A percentile compares a stretch with the other conserved stretches of the same genome.
These are phyloP conservation scores for Oligia strigilis DNA, from an alignment of 2,888 invertebrate species.

Conservation along the genomic window DNA sequence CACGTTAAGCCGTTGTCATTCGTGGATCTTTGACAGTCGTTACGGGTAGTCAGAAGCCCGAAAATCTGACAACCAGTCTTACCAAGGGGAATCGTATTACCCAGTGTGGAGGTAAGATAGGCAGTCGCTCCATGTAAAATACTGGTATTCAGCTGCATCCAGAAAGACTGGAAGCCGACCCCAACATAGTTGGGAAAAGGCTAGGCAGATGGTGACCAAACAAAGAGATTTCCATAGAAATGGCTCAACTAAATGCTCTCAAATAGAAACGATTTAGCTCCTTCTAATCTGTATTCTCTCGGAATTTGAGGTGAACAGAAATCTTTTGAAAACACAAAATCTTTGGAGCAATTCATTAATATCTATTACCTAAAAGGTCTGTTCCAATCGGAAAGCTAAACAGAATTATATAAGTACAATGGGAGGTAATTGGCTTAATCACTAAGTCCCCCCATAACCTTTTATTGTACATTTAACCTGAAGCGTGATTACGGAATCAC, in stretches of 20 bases:
- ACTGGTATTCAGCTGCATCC: too few species aligned
- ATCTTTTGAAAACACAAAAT: conserved; percentile 53
- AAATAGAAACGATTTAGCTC: conserved; percentile 1
- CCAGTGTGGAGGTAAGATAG: too few species aligned
- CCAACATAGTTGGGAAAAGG: too few species aligned
- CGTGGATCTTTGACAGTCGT: too few species aligned
- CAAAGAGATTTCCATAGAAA: background rate
- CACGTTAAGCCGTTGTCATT: too few species aligned
- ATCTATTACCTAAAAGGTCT: conserved; percentile 66
- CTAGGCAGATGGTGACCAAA: background rate
- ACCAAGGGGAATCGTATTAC: too few species aligned
- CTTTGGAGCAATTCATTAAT: conserved; percentile 64
- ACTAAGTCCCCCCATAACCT: conserved; percentile 75
- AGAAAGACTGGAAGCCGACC: too few species aligned
- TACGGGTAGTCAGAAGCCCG: too few species aligned
- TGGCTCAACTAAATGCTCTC: background rate
- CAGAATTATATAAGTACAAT: conserved; percentile 75
- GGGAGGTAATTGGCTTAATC: conserved; percentile 80
- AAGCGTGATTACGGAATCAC: conserved; percentile 78
- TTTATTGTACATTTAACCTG: conserved; percentile 79
- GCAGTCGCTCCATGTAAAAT: too few species aligned
- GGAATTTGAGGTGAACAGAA: conserved; percentile 24
- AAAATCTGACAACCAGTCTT: too few species aligned
- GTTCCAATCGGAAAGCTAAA: conserved; percentile 73
- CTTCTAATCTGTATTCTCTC: conserved; percentile 22